Percentiles rank a stretch among this genome's conserved stretches.
phyloP scores from a whole-genome alignment of 1,140 invertebrate genomes.

The Drosophila paulistorum region DNA sequence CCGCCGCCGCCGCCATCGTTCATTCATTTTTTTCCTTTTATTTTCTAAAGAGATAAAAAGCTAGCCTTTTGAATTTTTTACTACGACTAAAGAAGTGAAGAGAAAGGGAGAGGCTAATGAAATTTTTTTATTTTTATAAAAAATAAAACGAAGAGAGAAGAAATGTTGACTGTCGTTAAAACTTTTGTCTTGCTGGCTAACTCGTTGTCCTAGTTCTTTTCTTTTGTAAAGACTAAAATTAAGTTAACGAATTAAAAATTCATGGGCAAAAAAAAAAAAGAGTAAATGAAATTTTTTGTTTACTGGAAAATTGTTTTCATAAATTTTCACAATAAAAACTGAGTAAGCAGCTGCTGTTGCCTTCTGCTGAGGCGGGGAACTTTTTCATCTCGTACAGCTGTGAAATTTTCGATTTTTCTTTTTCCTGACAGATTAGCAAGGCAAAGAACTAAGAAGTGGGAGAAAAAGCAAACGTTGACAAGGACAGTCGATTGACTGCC shows the following conservation, averaged over 20 bases:
- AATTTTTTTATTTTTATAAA: not conserved
- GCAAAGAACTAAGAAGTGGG: conserved; percentile 2
- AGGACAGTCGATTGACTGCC: conserved; percentile 2
- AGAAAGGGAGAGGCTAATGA: not conserved
- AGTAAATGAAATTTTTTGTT: not conserved
- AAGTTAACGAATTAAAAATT: conserved; percentile 6
- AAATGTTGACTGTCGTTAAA: conserved; percentile 2
- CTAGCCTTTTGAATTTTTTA: conserved; percentile 1
- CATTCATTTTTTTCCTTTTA: not conserved
- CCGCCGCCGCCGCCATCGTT: not conserved
- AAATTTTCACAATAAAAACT: too few species aligned
- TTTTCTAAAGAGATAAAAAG: conserved; percentile 6
- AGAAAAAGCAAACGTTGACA: not conserved
- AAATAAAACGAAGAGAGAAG: not conserved
- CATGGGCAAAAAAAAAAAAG: not conserved
- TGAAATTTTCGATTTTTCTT: conserved; percentile 9
- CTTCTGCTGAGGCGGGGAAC: not conserved
- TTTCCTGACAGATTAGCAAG: not conserved
- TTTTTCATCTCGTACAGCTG: not conserved
- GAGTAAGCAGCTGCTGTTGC: too few species aligned
- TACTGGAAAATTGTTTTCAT: too few species aligned
- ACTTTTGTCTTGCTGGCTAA: not conserved
- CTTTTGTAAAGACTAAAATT: not conserved
- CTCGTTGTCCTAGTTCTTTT: not conserved
- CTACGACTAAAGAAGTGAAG: not conserved